phyloP scores from a whole-genome alignment of 2,113 vertebrate genomes.

The Pavo muticus region DNA sequence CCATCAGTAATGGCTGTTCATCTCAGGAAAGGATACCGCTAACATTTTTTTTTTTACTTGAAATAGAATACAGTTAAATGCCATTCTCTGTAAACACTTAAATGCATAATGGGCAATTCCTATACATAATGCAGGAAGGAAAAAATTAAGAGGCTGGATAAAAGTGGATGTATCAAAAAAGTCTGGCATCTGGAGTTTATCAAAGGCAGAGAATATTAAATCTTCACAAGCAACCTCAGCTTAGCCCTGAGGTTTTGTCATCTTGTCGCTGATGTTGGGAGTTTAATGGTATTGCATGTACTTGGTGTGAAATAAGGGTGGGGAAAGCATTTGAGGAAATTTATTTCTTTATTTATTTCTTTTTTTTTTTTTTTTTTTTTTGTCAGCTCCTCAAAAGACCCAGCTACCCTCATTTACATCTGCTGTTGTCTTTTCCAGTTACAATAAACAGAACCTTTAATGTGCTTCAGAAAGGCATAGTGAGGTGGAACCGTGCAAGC shows the following conservation, averaged over 20 bases:
- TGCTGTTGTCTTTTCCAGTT: background rate
- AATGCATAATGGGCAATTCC: background rate
- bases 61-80: constrained; percentile 38
- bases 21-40: background rate
- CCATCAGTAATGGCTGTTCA: background rate
- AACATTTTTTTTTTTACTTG: background rate
- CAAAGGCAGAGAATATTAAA: background rate
- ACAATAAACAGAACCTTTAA: background rate
- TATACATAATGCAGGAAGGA: background rate
- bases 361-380: background rate
- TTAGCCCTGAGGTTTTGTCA: constrained; percentile 15
- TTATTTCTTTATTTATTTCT: too few relatives aligned
- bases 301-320: background rate
- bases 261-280: background rate
- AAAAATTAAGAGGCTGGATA: background rate
- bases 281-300: background rate
- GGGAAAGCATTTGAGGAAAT: background rate
- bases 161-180: background rate
- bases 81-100: background rate
- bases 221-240: background rate
- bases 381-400: background rate
- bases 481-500: background rate
- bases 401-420: background rate
- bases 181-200: background rate
- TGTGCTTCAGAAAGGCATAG: background rate